phyloP scores from a whole-genome alignment of 2,797 vertebrate species.

The Allenopithecus nigroviridis region DNA sequence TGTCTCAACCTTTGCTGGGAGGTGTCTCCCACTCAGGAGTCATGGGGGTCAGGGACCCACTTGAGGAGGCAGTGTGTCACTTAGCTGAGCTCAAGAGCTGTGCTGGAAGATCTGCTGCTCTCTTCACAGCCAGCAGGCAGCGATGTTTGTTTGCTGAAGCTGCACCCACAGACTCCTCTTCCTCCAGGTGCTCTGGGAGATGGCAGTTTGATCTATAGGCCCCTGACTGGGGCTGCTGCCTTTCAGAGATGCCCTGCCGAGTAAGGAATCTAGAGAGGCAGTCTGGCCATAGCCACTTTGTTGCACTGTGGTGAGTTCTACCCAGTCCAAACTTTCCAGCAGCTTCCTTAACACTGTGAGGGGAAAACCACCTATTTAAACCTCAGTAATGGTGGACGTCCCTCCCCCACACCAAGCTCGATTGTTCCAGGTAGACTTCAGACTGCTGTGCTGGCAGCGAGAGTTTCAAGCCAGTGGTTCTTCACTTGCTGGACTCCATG shows the following conservation, averaged over 20 bases:
- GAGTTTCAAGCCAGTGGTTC: not conserved
- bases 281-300: not conserved
- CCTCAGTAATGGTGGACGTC: not conserved
- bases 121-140: not conserved
- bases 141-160: not conserved
- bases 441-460: not conserved
- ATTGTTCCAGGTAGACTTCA: not conserved
- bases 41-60: not conserved
- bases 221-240: not conserved
- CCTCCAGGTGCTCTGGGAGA: not conserved
- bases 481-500: not conserved
- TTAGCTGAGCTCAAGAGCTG: not conserved
- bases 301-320: not conserved
- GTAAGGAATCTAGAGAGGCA: not conserved
- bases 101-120: not conserved
- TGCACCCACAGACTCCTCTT: not conserved
- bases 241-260: not conserved
- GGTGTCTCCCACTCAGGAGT: not conserved
- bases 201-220: not conserved
- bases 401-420: not conserved
- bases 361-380: not conserved
- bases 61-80: not conserved
- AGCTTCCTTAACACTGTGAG: not conserved
- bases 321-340: not conserved
- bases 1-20: not conserved